Conservation (phyloP, 2,797 vertebrate species). For the Rhyacichthys aspro region DNA sequence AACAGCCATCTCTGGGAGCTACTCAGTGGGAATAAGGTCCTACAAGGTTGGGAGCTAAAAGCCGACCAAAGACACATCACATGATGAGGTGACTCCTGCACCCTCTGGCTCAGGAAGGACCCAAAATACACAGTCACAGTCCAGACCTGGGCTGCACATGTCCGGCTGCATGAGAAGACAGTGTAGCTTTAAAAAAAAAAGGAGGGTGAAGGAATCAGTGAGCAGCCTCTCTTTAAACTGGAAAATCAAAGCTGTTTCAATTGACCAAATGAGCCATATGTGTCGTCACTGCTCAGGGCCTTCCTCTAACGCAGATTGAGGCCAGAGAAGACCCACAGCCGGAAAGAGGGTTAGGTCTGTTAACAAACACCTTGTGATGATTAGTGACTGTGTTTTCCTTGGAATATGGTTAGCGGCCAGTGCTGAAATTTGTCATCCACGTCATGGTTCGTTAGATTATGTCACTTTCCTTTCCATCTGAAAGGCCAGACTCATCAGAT, state of each 20-base stretch:
- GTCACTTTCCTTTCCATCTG: conserved; percentile 15
- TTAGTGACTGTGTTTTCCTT: conserved; percentile 5
- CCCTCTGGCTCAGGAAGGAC: conserved; percentile 34
- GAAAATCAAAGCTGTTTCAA: conserved; percentile 34
- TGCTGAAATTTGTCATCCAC: conserved; percentile 9
- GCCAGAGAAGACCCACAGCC: not conserved
- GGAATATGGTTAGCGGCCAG: conserved; percentile 20
- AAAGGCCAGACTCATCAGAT: conserved; percentile 27
- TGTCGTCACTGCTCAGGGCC: conserved; percentile 35
- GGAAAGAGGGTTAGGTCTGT: not conserved
- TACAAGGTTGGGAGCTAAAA: conserved; percentile 54
- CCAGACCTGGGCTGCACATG: conserved; percentile 21
- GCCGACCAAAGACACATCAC: conserved; percentile 11
- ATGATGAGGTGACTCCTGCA: conserved; percentile 56
- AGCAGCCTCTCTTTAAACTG: conserved; percentile 29
- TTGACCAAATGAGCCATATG: conserved; percentile 51
- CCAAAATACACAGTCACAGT: conserved; percentile 51
- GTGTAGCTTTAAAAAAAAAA: not conserved
- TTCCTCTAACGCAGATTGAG: conserved; percentile 30
- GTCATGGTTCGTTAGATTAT: conserved; percentile 6
- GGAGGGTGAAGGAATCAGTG: conserved; percentile 15
- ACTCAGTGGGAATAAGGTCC: conserved; percentile 36
- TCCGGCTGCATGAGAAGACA: conserved; percentile 5
- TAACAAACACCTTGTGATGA: conserved; percentile 20
- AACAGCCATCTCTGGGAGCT: conserved; percentile 35